Evolutionary conservation across 2,113 vertebrate species (phyloP).

Genomic region (Sciurus niger): DNA sequence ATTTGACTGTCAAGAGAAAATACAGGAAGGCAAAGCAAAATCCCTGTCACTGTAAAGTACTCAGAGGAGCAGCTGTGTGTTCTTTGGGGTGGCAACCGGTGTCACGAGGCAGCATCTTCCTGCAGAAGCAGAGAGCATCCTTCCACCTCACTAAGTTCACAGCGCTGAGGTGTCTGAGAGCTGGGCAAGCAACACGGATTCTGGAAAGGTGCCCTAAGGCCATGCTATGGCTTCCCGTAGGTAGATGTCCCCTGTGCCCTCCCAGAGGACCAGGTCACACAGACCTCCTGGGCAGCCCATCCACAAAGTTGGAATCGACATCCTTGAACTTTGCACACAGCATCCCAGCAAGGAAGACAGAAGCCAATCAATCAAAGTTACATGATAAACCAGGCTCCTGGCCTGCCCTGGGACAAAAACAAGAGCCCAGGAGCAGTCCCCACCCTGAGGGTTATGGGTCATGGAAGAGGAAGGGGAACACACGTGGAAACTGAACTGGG

Average conservation of each 20-base stretch:
- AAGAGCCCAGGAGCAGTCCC: neutral
- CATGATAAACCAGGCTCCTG: neutral
- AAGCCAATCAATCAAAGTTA: neutral
- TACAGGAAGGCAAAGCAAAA: slow-evolving; percentile 33
- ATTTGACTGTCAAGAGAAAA: slow-evolving; percentile 51
- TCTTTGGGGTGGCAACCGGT: neutral
- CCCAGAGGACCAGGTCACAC: neutral
- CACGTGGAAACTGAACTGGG: neutral
- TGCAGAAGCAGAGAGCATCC: neutral
- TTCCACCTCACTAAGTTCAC: neutral
- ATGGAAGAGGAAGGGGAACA: neutral
- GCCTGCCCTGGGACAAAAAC: neutral
- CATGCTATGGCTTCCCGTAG: neutral
- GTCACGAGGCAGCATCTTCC: neutral
- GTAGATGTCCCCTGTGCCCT: neutral
- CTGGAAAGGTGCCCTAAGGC: neutral
- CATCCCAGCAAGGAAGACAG: neutral
- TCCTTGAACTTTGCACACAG: neutral
- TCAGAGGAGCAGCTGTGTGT: neutral
- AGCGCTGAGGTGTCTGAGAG: neutral
- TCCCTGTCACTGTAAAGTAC: neutral
- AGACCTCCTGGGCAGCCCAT: neutral
- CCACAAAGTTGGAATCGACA: neutral
- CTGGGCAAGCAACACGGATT: neutral
- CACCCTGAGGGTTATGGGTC: neutral